Conservation (phyloP, 2,797 vertebrate species). For the Pogoniulus pusillus region DNA sequence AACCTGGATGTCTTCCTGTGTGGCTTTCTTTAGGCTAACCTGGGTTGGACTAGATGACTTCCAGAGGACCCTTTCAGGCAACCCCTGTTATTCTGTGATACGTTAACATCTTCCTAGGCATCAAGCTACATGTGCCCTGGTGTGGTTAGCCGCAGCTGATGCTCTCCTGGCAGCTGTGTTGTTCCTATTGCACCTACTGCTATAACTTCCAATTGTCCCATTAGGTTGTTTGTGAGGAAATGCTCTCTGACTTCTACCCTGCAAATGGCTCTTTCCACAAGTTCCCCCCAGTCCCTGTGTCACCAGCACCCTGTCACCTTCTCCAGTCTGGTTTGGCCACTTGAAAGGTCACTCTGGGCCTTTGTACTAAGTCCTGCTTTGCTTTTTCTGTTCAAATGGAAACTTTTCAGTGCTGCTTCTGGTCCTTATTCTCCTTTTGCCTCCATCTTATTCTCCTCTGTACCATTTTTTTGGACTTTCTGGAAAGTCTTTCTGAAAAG, state of each 20-base stretch:
- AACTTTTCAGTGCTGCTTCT: background rate
- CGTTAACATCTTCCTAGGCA: too few relatives aligned
- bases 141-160: background rate
- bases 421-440: background rate
- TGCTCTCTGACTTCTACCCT: background rate
- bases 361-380: background rate
- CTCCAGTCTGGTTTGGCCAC: background rate
- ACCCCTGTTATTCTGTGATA: too few relatives aligned
- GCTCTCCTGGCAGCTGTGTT: too few relatives aligned
- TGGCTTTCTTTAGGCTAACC: too few relatives aligned
- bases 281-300: background rate
- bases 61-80: too few relatives aligned
- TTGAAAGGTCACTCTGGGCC: too few relatives aligned
- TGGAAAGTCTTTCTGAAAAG: background rate
- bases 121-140: accelerated
- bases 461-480: background rate
- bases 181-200: background rate
- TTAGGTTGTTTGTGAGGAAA: background rate
- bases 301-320: background rate
- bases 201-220: background rate
- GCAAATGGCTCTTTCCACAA: background rate
- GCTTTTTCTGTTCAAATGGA: background rate
- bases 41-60: too few relatives aligned
- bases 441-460: background rate
- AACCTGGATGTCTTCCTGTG: too few relatives aligned